Base-by-base conservation (phyloP, 2,797 vertebrate species). In the Lacerta viridis region DNA sequence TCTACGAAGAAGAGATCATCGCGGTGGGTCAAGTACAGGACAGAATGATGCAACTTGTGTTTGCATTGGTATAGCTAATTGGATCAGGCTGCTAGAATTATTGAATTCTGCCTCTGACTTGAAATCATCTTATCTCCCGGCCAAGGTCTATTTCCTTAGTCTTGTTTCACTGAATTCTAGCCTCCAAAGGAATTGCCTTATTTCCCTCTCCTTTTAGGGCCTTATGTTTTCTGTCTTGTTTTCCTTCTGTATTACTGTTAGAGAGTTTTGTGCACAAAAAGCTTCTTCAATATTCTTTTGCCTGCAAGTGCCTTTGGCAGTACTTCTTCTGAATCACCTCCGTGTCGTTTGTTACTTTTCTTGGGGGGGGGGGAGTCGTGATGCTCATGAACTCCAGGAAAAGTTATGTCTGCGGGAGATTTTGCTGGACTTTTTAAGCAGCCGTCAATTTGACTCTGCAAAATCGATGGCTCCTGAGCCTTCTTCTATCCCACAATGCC, bases 361-460 rank as follows among this genome's bases (percentile, higher is more conserved):
- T 80, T 13, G 76, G 0, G 50, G 50, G 15, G 50, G 15, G 50
- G 1, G 29, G 61, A 85, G n/a, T 64, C 72, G 39, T 80, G 13
- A 23, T 13, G 15, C 77, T 66, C 68, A 25, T 69, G 78, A 79
- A 64, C 59, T 83, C 82, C 50, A 78, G 18, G 15, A 36, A 89
- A 87, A 87, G 20, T 29, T 3, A 9, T 74, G n/a, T 13, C n/a
- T 85, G 23, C 27, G 13, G 17, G 36, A 71, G 0, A 2, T 77
- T 88, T 88, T 68, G 79, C 86, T 87, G 75, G 50, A 82, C 89
- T 43, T 68, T 74, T 77, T 80, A 50, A 39, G 7, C 55, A 87
- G 6, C n/a, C n/a, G 10, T 33, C 85, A 55, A 80, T 55, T 80
- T 80, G 46, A 59, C 39, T 41, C 50, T 36, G 20, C 13, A 80